Evolutionary conservation across 2,113 vertebrate genomes (phyloP), one percentile per base, ranked within the genome.

Genomic region (Brienomyrus longianalis): DNA sequence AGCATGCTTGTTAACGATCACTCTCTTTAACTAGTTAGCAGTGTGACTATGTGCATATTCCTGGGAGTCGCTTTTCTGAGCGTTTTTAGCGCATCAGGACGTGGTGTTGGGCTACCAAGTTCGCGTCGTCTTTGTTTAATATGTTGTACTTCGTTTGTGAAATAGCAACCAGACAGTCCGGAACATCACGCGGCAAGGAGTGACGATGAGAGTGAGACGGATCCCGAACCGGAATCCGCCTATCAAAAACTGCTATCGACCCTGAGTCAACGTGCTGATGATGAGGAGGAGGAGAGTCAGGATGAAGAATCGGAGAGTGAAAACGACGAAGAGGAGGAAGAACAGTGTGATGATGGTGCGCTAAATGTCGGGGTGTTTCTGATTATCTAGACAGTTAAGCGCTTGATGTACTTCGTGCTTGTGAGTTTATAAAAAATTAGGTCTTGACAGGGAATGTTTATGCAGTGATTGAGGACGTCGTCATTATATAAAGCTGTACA

Each of bases 161-260:
- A 31, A 47, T 90, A 92, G 27, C 90, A 99, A 98, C 91, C 94
- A 31, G 95, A 96, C 9, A 95, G 94, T 90, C 97, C 97, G 21
- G 95, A 97, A 88, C 94, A 93, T 17, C 96, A 96, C 0, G 91
- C 93, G 27, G 90, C 91, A 52, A 97, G 96, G 83, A 95, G 93
- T 0, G 97, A 97, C 86, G 95, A 95, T 0, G 97, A 97, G 15
- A 92, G 93, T 54, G 97, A 97, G 90, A 93, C 93, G 54, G 96
- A 98, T 45, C 95, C 93, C 50, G 96, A 98, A 39, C 95, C 95
- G 4, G 88, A 95, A 86, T 97, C 97, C 35, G 97, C 97, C 1
- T 99, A 99, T 91, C 96, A 97, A 90, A 97, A 95, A 77, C 96
- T 99, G n/a, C 95, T 99, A n/a, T 97, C 97, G 88, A 97, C 97